These are phyloP conservation scores for Aythya fuligula DNA, from an alignment of 2,797 vertebrate species.

Conservation along the genomic window DNA sequence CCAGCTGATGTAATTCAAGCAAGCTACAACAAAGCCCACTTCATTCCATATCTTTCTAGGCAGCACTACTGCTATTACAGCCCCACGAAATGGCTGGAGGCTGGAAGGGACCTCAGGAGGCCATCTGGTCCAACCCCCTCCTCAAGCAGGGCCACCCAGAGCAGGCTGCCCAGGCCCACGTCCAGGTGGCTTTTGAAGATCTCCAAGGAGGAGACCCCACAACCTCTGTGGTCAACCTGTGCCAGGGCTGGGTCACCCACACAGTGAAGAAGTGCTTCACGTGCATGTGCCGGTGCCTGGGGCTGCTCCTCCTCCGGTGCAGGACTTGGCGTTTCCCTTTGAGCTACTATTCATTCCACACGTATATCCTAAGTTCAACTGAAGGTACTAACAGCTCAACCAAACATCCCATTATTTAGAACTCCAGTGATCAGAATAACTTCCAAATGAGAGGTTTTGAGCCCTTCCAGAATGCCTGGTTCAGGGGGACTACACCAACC, in stretches of 20 bases:
- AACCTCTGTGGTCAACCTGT: too few species aligned
- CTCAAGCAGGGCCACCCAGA: neutral
- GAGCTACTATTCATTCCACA: neutral
- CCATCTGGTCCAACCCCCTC: neutral
- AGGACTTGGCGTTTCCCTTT: neutral
- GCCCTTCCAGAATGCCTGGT: neutral
- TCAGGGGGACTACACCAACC: neutral
- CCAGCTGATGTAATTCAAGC: neutral
- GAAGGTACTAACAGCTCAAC: neutral
- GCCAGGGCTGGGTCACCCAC: neutral
- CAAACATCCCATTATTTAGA: neutral
- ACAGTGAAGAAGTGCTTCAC: neutral
- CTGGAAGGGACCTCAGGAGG: neutral
- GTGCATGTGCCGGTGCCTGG: too few species aligned
- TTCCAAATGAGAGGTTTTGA: neutral
- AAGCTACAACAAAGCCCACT: neutral
- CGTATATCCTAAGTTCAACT: neutral
- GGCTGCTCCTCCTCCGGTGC: neutral
- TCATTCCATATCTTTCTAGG: neutral
- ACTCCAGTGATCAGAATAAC: neutral
- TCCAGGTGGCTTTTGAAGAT: fast-evolving
- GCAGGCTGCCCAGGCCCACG: fast-evolving
- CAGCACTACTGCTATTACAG: neutral
- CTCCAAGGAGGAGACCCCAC: too few species aligned
- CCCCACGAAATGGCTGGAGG: neutral